Evolutionary conservation across 2,113 vertebrate genomes (phyloP).

Genomic region (Anarhynchus alexandrinus): DNA sequence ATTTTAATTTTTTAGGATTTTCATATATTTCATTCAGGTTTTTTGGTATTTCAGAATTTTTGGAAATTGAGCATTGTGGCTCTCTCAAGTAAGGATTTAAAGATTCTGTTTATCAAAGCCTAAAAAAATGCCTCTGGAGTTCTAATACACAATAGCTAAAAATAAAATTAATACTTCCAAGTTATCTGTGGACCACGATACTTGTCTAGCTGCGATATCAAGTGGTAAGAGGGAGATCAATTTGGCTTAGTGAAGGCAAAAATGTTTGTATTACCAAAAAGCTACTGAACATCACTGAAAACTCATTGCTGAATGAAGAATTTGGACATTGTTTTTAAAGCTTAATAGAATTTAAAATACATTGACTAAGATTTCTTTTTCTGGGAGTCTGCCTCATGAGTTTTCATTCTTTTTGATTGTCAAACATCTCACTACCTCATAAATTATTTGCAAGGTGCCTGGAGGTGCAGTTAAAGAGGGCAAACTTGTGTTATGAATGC

Average conservation of each 20-base stretch:
- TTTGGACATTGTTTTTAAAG: neutral
- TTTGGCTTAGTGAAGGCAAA: neutral
- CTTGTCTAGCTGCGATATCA: neutral
- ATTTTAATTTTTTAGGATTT: neutral
- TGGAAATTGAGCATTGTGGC: neutral
- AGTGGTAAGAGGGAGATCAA: neutral
- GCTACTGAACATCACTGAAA: neutral
- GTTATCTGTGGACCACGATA: neutral
- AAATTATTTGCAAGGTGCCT: conserved; percentile 58
- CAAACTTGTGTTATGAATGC: conserved; percentile 43
- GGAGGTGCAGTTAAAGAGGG: conserved; percentile 53
- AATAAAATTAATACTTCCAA: neutral
- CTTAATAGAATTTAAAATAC: conserved; percentile 1
- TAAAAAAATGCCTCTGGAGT: neutral
- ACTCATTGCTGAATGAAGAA: neutral
- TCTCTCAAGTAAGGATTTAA: neutral
- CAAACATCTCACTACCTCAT: conserved; percentile 14
- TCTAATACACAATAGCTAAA: neutral
- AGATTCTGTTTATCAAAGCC: neutral
- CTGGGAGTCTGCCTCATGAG: neutral
- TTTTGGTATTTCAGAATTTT: neutral
- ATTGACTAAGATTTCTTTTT: neutral
- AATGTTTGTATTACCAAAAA: neutral
- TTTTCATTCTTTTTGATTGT: conserved; percentile 37
- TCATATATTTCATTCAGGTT: neutral